Evolutionary conservation across 2,113 vertebrate species (phyloP).

Genomic region (Ciconia boyciana): DNA sequence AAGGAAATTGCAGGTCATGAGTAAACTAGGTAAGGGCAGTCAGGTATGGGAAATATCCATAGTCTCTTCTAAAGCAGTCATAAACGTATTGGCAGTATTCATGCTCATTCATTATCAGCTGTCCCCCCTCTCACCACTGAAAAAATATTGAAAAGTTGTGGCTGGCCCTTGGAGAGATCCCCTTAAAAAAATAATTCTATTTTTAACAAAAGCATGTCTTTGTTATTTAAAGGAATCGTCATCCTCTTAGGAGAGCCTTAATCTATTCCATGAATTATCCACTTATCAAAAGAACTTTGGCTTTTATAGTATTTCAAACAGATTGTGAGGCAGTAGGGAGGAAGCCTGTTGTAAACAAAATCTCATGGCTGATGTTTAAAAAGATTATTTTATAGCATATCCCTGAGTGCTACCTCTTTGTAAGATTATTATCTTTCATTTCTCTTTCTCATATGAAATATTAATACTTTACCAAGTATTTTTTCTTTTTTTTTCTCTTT

Average conservation of each 20-base stretch:
- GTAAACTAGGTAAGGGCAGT: not conserved
- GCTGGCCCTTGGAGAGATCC: not conserved
- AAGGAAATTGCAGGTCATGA: not conserved
- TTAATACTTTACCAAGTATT: not conserved
- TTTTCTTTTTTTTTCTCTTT: not conserved
- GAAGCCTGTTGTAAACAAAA: not conserved
- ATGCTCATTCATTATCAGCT: not conserved
- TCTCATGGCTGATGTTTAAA: not conserved
- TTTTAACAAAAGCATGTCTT: not conserved
- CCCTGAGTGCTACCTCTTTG: not conserved
- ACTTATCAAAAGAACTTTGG: not conserved
- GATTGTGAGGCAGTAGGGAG: not conserved
- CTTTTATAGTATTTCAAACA: not conserved
- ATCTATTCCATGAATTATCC: not conserved
- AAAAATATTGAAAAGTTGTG: not conserved
- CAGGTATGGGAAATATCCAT: not conserved
- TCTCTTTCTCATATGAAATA: not conserved
- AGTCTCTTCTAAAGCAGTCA: not conserved
- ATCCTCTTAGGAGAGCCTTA: not conserved
- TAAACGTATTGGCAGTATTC: not conserved
- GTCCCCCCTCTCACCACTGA: not conserved
- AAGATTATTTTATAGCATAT: not conserved
- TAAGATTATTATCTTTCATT: not conserved
- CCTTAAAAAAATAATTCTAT: not conserved
- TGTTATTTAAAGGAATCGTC: not conserved